Evolutionary conservation across 2,888 invertebrate species (phyloP), one percentile per base, ranked within the genome.

Genomic region (Pogonocherus hispidulus): DNA sequence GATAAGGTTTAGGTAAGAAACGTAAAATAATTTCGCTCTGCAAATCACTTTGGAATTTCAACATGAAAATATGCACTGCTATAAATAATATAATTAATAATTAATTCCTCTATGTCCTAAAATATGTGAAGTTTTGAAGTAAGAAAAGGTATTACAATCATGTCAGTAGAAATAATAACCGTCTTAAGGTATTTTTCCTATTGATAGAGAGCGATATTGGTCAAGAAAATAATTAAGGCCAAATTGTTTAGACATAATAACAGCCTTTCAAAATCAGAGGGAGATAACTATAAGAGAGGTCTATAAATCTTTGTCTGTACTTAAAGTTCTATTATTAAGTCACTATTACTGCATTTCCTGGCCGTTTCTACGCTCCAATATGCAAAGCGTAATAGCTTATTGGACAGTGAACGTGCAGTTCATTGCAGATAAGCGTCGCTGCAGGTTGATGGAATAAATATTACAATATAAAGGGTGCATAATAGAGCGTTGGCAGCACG

Each of bases 281-380:
- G 23, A 46, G 44, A 27, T 57, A 46, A 44, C 18, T 16, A 59
- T 32, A 59, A 32, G 46, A 59, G 44, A 59, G 47, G 47, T 19
- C 32, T 32, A 23, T 57, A 47, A 32, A 47, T 59, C 32, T 18
- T 37, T 37, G 41, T 55, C 32, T 55, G 19, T 49, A 52, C 8
- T 54, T 55, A 67, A 18, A 49, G 19, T 59, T 59, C 60, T 22
- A 68, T 65, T 65, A 68, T 73, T 74, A 69, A 69, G 67, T 69
- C 70, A 66, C 66, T 60, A 65, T 71, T 72, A 65, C 70, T 49
- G 52, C 66, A 72, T 70, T 74, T 72, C 71, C 74, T 71, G 63
- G 67, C 67, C 66, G 63, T 63, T 63, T 69, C 68, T 64, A 62
- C 64, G 66, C 68, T 62, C 69, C 46, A 71, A 47, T 67, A 72